These are phyloP conservation scores for Potamilus streckersoni DNA, from an alignment of 1,140 invertebrate species.

Conservation along the genomic window DNA sequence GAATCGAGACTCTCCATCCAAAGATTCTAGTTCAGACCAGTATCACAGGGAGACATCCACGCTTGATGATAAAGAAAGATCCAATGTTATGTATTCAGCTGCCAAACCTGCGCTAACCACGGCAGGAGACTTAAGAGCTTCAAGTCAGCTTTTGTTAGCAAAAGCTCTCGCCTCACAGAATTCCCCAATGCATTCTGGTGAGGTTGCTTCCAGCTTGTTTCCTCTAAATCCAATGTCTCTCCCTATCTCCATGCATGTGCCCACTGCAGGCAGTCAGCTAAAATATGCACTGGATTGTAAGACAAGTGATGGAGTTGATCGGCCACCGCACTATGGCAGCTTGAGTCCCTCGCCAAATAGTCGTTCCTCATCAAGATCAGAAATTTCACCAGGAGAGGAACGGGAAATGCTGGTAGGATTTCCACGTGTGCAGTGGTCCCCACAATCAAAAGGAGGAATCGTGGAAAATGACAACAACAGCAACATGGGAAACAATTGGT, in stretches of 20 bases:
- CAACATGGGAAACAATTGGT: conserved; percentile 15
- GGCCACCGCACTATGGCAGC: neutral
- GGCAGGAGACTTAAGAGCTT: neutral
- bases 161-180: conserved; percentile 29
- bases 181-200: conserved; percentile 15
- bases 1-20: too few species aligned
- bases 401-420: conserved; percentile 42
- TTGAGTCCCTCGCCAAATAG: conserved; percentile 25
- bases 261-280: neutral
- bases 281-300: neutral
- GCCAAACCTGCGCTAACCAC: too few species aligned
- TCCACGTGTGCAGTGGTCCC: conserved; percentile 49
- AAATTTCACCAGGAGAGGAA: conserved; percentile 29
- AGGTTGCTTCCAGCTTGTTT: neutral
- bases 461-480: too few species aligned
- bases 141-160: conserved; percentile 24
- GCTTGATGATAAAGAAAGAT: too few species aligned
- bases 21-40: too few species aligned
- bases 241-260: too few species aligned
- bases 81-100: too few species aligned
- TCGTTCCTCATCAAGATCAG: conserved; percentile 30
- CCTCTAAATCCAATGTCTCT: too few species aligned
- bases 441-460: conserved; percentile 17
- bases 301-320: too few species aligned
- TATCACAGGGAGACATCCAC: too few species aligned